Evolutionary conservation across 2,113 vertebrate genomes (phyloP).

Genomic region (Brachyhypopomus gauderio): DNA sequence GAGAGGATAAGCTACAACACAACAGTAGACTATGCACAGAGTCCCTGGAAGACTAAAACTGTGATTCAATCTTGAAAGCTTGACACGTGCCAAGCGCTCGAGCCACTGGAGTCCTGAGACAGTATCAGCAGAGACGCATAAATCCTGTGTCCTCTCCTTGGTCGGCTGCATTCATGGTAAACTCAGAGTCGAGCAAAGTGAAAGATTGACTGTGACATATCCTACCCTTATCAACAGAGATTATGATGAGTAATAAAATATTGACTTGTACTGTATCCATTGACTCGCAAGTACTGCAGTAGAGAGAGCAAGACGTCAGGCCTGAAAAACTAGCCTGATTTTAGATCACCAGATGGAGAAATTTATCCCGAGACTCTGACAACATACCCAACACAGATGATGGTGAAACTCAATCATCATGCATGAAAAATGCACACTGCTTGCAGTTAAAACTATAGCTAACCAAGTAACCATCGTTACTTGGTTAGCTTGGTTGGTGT

Average conservation of each 20-base stretch:
- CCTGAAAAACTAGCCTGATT: not conserved
- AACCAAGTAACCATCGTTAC: too few relatives aligned
- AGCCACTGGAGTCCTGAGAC: not conserved
- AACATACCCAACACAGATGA: not conserved
- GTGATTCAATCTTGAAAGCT: not conserved
- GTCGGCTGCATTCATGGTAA: slow-evolving; percentile 21
- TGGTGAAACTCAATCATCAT: not conserved
- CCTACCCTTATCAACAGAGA: slow-evolving; percentile 67
- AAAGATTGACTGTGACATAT: slow-evolving; percentile 63
- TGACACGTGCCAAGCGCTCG: not conserved
- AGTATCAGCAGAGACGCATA: not conserved
- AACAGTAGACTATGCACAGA: not conserved
- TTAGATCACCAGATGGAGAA: not conserved
- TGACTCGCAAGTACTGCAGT: slow-evolving; percentile 12
- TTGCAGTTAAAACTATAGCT: not conserved
- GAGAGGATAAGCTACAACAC: not conserved
- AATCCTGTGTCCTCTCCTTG: not conserved
- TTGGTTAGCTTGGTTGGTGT: too few relatives aligned
- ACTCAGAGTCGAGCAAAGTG: slow-evolving; percentile 46
- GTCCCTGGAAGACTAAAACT: not conserved
- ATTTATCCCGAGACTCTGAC: not conserved
- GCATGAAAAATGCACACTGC: not conserved
- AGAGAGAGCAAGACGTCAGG: not conserved
- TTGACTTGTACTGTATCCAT: slow-evolving; percentile 20
- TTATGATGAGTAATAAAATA: slow-evolving; percentile 61